A percentile compares a stretch with the other conserved stretches of the same genome.
phyloP scores from a whole-genome alignment of 2,113 vertebrate genomes.

The Platycercus adscitus region DNA sequence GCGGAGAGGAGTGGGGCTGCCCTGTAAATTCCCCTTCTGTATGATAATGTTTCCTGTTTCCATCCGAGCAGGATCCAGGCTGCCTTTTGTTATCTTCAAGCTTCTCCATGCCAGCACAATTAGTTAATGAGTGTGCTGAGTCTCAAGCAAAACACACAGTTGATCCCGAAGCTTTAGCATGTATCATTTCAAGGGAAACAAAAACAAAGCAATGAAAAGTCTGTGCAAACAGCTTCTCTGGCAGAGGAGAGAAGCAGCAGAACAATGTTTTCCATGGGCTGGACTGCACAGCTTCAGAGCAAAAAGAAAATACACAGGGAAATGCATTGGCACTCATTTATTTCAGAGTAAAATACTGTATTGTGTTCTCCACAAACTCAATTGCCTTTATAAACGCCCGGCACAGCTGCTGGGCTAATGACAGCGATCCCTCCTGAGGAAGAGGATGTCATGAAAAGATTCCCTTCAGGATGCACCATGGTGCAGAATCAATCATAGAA shows the following conservation, averaged over 20 bases:
- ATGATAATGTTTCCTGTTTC: background rate
- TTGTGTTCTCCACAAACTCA: background rate
- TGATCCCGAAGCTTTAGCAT: background rate
- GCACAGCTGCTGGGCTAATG: background rate
- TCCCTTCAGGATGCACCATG: background rate
- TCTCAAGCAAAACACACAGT: background rate
- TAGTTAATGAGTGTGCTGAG: background rate
- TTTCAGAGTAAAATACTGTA: background rate
- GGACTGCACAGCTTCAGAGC: background rate
- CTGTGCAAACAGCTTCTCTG: background rate
- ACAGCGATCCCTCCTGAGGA: background rate
- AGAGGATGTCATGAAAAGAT: background rate
- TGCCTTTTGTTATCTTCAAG: background rate
- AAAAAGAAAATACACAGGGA: background rate
- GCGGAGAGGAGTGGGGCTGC: background rate
- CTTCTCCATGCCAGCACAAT: background rate
- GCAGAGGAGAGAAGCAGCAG: background rate
- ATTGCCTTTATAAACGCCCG: background rate
- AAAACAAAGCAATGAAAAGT: background rate
- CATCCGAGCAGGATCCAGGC: background rate
- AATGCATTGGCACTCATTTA: background rate
- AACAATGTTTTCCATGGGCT: background rate
- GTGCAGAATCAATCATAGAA: background rate
- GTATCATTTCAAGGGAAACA: background rate
- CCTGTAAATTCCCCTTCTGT: background rate